Conservation (phyloP, 2,888 invertebrate species). For the Acrobasis repandana region DNA sequence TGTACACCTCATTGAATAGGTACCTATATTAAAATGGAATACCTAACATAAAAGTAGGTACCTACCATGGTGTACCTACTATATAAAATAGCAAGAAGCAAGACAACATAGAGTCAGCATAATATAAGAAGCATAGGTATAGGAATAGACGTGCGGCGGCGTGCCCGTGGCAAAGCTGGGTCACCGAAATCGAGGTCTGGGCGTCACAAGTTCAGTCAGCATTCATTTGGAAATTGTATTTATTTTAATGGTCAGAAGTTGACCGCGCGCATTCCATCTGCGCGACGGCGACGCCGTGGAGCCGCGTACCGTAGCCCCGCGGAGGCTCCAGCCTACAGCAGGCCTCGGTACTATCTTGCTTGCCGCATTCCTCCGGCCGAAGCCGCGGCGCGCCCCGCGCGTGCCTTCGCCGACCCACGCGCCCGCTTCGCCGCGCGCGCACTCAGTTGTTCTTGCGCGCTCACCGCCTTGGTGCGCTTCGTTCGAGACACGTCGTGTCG, state of each 20-base stretch:
- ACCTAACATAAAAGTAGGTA: background rate
- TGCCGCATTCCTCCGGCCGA: slow-evolving; percentile 69
- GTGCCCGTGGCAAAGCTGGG: slow-evolving; percentile 17
- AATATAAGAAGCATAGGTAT: background rate
- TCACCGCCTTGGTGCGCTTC: slow-evolving; percentile 58
- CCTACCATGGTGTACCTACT: background rate
- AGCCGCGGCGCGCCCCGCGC: slow-evolving; percentile 73
- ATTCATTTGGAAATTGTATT: slow-evolving; percentile 52
- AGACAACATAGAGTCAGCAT: background rate
- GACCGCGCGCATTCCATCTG: slow-evolving; percentile 61
- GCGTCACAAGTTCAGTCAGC: slow-evolving; percentile 27
- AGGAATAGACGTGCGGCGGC: background rate
- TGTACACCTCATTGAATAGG: too few species aligned
- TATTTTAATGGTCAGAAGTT: slow-evolving; percentile 59
- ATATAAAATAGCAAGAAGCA: background rate
- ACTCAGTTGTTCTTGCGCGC: slow-evolving; percentile 72
- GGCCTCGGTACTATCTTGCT: slow-evolving; percentile 56
- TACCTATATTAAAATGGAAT: too few species aligned
- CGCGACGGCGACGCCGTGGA: slow-evolving; percentile 41
- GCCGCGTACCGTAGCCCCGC: slow-evolving; percentile 40
- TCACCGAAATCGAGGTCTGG: slow-evolving; percentile 27
- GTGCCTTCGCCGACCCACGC: slow-evolving; percentile 87
- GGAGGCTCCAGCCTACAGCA: slow-evolving; percentile 50
- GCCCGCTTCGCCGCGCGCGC: slow-evolving; percentile 75
- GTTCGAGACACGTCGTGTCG: slow-evolving; percentile 47